Percentiles rank a stretch among this genome's conserved stretches.
These are phyloP conservation scores for Diaprepes abbreviatus DNA, from an alignment of 2,888 invertebrate genomes.

Conservation along the genomic window DNA sequence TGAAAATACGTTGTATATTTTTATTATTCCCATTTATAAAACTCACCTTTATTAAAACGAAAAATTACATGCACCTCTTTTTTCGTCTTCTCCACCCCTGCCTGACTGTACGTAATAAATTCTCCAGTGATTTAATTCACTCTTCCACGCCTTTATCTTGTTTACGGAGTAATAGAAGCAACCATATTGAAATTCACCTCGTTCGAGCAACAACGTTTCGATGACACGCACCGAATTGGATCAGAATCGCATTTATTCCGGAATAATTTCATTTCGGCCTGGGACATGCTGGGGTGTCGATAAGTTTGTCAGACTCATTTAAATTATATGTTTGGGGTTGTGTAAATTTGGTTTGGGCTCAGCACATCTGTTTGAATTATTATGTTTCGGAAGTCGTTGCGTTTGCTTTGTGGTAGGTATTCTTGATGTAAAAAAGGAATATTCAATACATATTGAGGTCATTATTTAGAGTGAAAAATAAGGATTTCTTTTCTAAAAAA, in stretches of 20 bases:
- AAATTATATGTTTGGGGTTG: background rate
- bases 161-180: constrained; percentile 34
- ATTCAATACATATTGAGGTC: too few relatives aligned
- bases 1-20: too few relatives aligned
- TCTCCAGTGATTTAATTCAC: constrained; percentile 36
- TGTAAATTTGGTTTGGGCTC: too few relatives aligned
- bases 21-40: too few relatives aligned
- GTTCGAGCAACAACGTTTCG: background rate
- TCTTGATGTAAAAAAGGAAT: too few relatives aligned
- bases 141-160: constrained; percentile 41
- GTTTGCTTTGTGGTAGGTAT: too few relatives aligned
- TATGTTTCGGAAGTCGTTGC: too few relatives aligned
- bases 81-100: constrained; percentile 17
- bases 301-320: constrained; percentile 1
- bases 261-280: background rate
- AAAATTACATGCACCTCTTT: too few relatives aligned
- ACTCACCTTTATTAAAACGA: too few relatives aligned
- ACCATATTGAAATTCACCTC: constrained; percentile 23
- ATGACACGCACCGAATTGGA: constrained; percentile 17
- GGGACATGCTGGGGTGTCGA: background rate
- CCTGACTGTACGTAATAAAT: constrained; percentile 32
- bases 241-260: background rate
- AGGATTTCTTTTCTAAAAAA: too few relatives aligned
- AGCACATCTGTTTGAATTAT: too few relatives aligned
- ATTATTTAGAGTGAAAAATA: too few relatives aligned